Evolutionary conservation across 1,140 invertebrate genomes (phyloP), one percentile per base, ranked within the genome.

Genomic region (Trissolcus basalis): DNA sequence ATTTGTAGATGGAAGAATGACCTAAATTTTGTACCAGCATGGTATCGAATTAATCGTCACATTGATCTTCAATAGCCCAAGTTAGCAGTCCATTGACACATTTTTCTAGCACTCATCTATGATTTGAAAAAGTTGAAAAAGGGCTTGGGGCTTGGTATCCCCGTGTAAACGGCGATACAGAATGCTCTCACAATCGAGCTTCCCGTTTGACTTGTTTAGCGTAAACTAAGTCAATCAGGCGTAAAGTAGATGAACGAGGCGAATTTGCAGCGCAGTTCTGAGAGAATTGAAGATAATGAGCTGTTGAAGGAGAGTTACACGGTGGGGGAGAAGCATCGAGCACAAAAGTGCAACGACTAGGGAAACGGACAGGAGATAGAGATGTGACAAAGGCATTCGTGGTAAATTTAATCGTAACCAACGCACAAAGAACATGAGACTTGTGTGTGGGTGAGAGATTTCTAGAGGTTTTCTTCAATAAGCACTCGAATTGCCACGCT

Each of bases 191-290:
- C 32, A 59, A 61, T 50, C 27, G 45, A 63, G 43, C 67, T 71
- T 71, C 58, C 45, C 58, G 68, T 63, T 61, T 50, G 58, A 56
- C 58, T 71, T 61, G 58, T 70, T 61, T 55, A 55, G 50, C 56
- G 49, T 48, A 60, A 69, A 60, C 65, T 61, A 61, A 70, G 58
- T 55, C 67, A 70, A 71, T 71, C 58, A 71, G 51, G 44, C 68
- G 35, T 63, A 63, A 67, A 71, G 68, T 70, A 70, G 67, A 70
- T 59, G 67, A 70, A 61, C 55, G 56, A 70, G 32, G 58, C 67
- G 45, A 60, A 70, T 70, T 70, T 69, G 32, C 16, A 70, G 50
- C 50, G 45, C 49, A 48, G 43, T 43, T 60, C 36, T 44, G 45
- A 11, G 27, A 53, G 45, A 56, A 71, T 60, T 43, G 43, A 63